These are phyloP conservation scores for Amblyopsis rosae DNA, from an alignment of 2,113 vertebrate genomes.

Conservation along the genomic window DNA sequence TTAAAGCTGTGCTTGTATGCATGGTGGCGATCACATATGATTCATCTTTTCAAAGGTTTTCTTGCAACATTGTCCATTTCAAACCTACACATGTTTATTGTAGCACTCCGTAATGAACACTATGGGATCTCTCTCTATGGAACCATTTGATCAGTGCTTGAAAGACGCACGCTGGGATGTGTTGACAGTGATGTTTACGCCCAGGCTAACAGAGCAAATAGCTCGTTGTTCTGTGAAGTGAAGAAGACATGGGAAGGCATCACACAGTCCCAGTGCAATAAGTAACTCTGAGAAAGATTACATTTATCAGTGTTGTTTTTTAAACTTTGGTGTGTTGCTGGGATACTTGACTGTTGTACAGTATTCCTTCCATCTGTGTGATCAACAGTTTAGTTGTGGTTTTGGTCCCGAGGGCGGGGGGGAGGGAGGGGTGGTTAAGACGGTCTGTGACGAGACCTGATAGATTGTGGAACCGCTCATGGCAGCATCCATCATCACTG, in stretches of 20 bases:
- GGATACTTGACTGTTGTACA: slow-evolving; percentile 1
- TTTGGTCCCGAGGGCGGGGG: no score
- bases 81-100: slow-evolving; percentile 43
- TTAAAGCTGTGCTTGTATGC: slow-evolving; percentile 11
- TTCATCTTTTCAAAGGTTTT: slow-evolving; percentile 5
- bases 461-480: slow-evolving; percentile 11
- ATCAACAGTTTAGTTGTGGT: background rate
- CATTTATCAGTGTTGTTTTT: slow-evolving; percentile 26
- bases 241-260: slow-evolving; percentile 45
- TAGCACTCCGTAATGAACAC: slow-evolving; percentile 43
- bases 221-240: slow-evolving; percentile 57
- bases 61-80: slow-evolving; percentile 46
- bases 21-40: background rate
- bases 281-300: slow-evolving; percentile 28
- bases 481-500: slow-evolving; percentile 18
- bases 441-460: slow-evolving; percentile 4
- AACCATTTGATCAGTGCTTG: slow-evolving; percentile 62
- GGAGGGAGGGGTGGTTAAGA: no score
- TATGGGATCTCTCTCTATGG: slow-evolving; percentile 46
- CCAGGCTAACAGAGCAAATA: slow-evolving; percentile 61
- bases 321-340: slow-evolving; percentile 10
- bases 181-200: slow-evolving; percentile 57
- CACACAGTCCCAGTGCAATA: slow-evolving; percentile 50
- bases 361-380: slow-evolving; percentile 22
- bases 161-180: slow-evolving; percentile 59